Evolutionary conservation across 2,888 invertebrate genomes (phyloP).

Genomic region (Diaphora mendica): DNA sequence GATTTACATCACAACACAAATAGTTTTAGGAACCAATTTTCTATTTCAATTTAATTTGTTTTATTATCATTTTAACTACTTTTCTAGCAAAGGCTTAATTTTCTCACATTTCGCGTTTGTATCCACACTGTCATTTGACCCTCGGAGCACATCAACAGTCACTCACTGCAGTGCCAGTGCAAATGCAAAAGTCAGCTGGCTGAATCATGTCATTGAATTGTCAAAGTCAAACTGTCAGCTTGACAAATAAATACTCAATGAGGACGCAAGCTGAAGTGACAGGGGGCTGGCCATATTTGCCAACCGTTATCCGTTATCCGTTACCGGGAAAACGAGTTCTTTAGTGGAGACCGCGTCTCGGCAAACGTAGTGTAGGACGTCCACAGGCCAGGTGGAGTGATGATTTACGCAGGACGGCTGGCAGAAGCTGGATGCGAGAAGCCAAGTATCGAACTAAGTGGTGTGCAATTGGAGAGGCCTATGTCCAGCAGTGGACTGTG

Average conservation of each 20-base stretch:
- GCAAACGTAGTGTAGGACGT: too few species aligned
- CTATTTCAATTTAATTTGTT: constrained; percentile 2
- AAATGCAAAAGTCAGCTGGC: background rate
- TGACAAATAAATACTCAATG: background rate
- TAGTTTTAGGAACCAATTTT: background rate
- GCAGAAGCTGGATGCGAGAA: too few species aligned
- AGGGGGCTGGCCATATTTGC: too few species aligned
- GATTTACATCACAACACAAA: background rate
- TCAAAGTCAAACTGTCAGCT: background rate
- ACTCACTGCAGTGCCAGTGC: background rate
- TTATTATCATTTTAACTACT: constrained; percentile 4
- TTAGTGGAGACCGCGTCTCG: too few species aligned
- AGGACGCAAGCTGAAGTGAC: too few species aligned
- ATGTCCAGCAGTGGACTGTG: too few species aligned
- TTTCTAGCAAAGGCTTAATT: background rate
- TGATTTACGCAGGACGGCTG: too few species aligned
- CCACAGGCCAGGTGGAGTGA: too few species aligned
- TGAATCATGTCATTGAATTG: background rate
- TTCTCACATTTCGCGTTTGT: background rate
- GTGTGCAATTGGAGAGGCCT: too few species aligned
- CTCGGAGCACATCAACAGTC: constrained; percentile 3
- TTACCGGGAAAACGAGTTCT: too few species aligned
- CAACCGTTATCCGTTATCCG: too few species aligned
- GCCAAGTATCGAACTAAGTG: too few species aligned
- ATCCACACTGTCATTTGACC: background rate